phyloP scores from a whole-genome alignment of 1,140 invertebrate species.

The Temnothorax curvispinosus region DNA sequence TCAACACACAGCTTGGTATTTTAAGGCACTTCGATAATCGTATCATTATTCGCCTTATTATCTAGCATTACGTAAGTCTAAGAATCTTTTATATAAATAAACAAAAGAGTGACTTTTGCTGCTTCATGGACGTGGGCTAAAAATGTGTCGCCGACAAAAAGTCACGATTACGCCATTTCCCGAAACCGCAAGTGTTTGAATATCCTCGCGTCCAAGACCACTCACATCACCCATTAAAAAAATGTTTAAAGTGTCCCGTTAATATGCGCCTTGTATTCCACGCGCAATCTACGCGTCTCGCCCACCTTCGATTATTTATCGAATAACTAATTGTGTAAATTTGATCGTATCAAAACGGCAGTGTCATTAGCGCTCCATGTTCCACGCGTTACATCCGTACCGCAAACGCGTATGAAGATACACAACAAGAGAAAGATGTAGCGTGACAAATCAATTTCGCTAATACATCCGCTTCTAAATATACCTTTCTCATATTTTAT shows the following conservation, averaged over 20 bases:
- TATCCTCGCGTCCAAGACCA: neutral
- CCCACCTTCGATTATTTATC: constrained; percentile 55
- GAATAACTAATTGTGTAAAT: constrained; percentile 45
- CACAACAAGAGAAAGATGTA: neutral
- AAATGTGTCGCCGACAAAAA: neutral
- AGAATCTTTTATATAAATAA: constrained; percentile 9
- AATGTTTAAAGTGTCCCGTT: constrained; percentile 12
- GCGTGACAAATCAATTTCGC: constrained; percentile 24
- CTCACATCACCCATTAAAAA: constrained; percentile 13
- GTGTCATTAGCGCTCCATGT: neutral
- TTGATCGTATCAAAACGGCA: constrained; percentile 19
- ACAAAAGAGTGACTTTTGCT: neutral
- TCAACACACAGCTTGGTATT: neutral
- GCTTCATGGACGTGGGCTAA: neutral
- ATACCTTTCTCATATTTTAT: neutral
- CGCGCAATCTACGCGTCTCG: neutral
- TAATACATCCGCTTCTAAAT: neutral
- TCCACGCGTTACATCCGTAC: neutral
- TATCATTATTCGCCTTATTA: constrained; percentile 17
- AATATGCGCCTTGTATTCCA: constrained; percentile 28
- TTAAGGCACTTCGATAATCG: constrained; percentile 18
- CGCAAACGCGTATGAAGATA: neutral
- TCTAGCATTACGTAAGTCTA: constrained; percentile 16
- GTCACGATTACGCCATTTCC: constrained; percentile 18
- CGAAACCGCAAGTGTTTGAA: constrained; percentile 30